These are phyloP conservation scores for Oscheius sp. DNA, from an alignment of 2,888 invertebrate genomes.

Conservation along the genomic window DNA sequence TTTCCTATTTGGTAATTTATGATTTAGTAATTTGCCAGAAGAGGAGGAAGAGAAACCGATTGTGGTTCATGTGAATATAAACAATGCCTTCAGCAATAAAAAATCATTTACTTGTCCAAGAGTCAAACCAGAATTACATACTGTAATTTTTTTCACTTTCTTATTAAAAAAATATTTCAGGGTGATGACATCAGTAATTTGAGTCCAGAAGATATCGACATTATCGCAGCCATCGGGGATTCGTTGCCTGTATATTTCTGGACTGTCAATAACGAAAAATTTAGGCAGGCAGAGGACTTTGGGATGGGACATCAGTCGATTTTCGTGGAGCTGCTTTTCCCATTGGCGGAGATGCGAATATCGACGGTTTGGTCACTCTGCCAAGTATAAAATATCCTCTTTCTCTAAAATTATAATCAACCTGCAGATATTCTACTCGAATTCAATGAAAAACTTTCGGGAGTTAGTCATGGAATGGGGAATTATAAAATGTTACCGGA, in stretches of 20 bases:
- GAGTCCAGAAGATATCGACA: constrained; percentile 54
- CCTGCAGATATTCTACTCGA: constrained; percentile 66
- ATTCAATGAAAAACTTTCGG: constrained; percentile 62
- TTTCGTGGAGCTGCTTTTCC: constrained; percentile 71
- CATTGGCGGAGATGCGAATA: constrained; percentile 70
- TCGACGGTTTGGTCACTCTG: constrained; percentile 70
- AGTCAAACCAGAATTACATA: constrained; percentile 51
- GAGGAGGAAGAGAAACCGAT: constrained; percentile 29
- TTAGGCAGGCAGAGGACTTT: constrained; percentile 68
- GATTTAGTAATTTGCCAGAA: constrained; percentile 19
- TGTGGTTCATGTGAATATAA: constrained; percentile 23
- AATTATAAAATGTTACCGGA: constrained; percentile 55
- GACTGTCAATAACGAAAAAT: not conserved
- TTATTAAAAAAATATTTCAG: constrained; percentile 33
- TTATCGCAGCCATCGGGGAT: constrained; percentile 57
- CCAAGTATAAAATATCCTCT: constrained; percentile 60
- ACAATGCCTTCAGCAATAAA: constrained; percentile 24
- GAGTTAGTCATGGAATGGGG: constrained; percentile 72
- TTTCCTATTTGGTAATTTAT: not conserved
- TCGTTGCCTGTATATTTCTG: constrained; percentile 44
- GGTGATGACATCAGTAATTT: constrained; percentile 51
- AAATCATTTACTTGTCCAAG: constrained; percentile 47
- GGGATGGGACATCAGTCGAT: constrained; percentile 65
- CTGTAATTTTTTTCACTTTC: constrained; percentile 37
- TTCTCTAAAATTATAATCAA: not conserved